These are phyloP conservation scores for Potamilus streckersoni DNA, from an alignment of 1,140 invertebrate species.

Conservation along the genomic window DNA sequence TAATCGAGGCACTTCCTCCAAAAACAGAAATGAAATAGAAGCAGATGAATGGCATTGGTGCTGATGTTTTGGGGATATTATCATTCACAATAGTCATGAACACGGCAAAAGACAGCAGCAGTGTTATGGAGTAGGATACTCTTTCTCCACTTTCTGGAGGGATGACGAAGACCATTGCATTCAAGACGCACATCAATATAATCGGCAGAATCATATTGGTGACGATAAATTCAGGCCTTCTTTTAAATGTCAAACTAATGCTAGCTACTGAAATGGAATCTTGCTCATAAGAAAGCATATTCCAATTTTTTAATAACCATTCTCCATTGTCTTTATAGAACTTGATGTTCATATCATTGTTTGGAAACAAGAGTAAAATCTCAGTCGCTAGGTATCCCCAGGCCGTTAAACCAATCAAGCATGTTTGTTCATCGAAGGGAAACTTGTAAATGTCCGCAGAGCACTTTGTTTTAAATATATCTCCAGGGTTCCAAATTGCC, in stretches of 20 bases:
- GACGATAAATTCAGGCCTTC: not conserved
- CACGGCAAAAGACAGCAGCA: constrained; percentile 1
- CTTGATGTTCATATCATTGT: not conserved
- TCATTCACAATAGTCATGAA: constrained; percentile 2
- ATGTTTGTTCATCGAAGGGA: constrained; percentile 5
- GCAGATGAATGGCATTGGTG: constrained; percentile 4
- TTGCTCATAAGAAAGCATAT: not conserved
- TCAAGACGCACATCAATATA: constrained; percentile 2
- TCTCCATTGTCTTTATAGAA: constrained; percentile 3
- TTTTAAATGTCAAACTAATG: not conserved
- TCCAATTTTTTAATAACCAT: constrained; percentile 5
- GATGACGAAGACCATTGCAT: constrained; percentile 2
- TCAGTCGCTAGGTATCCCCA: not conserved
- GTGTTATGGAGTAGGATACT: constrained; percentile 4
- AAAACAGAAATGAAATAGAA: constrained; percentile 2
- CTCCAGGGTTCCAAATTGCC: not conserved
- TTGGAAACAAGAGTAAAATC: not conserved
- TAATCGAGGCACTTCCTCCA: not conserved
- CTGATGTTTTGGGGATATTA: constrained; percentile 6
- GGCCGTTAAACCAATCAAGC: not conserved
- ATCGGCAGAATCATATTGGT: constrained; percentile 1
- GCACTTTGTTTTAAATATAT: not conserved
- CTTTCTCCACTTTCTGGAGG: constrained; percentile 6
- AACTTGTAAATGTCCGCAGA: not conserved
- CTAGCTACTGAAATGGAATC: not conserved